Percentiles rank a stretch among this genome's conserved stretches.
Evolutionary conservation across 2,113 vertebrate genomes (phyloP).

Genomic region (Myrmecobius fasciatus): DNA sequence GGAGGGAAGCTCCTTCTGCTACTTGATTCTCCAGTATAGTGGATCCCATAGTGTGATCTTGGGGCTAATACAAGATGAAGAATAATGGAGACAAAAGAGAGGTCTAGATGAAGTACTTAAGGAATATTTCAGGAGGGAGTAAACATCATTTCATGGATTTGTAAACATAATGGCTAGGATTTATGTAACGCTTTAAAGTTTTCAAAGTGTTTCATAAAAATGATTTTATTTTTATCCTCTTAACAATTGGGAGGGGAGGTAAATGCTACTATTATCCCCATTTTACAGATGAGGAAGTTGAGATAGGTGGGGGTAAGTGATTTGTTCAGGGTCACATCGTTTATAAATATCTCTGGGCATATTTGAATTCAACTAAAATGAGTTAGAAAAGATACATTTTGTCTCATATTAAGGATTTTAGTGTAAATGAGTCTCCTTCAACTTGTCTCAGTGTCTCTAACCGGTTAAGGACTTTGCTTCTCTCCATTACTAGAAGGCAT

Average conservation of each 20-base stretch:
- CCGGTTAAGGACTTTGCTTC: slow-evolving; percentile 78
- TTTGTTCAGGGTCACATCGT: neutral
- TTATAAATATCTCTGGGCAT: neutral
- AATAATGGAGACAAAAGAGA: neutral
- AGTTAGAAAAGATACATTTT: slow-evolving; percentile 8
- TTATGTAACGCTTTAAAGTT: neutral
- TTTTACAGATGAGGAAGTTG: neutral
- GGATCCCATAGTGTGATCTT: neutral
- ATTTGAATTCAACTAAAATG: neutral
- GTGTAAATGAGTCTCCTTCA: slow-evolving; percentile 60
- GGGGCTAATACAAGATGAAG: neutral
- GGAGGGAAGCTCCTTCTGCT: neutral
- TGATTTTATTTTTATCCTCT: neutral
- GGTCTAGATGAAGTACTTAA: neutral
- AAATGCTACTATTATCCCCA: neutral
- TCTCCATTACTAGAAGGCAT: slow-evolving; percentile 75
- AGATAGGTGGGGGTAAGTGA: neutral
- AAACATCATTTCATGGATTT: neutral
- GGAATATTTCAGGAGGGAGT: neutral
- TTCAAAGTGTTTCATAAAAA: neutral
- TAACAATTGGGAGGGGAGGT: neutral
- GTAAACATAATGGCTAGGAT: neutral
- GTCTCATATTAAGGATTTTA: slow-evolving; percentile 16
- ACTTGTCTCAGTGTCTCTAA: slow-evolving; percentile 74
- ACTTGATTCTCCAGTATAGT: neutral